A percentile compares a stretch with the other conserved stretches of the same genome.
Conservation (phyloP, 2,797 vertebrate species). For the Zenarchopterus dispar region DNA sequence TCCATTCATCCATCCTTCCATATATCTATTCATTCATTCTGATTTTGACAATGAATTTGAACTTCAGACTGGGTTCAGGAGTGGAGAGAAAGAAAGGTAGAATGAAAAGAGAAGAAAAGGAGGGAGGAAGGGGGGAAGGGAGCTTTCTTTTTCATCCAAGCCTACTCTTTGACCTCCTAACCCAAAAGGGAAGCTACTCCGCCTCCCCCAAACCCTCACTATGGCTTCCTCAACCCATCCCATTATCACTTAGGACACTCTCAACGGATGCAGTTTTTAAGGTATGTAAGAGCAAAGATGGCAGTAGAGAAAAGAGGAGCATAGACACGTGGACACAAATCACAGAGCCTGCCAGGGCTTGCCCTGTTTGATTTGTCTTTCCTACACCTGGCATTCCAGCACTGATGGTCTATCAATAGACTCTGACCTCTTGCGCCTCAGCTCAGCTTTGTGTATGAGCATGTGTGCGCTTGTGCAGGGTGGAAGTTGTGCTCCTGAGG, state of each 20-base stretch:
- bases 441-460: slow-evolving; percentile 37
- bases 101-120: slow-evolving; percentile 46
- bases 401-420: slow-evolving; percentile 74
- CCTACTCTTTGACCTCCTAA: slow-evolving; percentile 70
- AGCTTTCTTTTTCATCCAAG: slow-evolving; percentile 37
- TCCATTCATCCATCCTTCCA: slow-evolving; percentile 41
- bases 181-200: slow-evolving; percentile 56
- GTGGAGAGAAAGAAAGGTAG: slow-evolving; percentile 34
- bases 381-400: slow-evolving; percentile 76
- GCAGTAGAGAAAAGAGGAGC: neutral
- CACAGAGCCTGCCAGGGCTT: slow-evolving; percentile 25
- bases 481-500: slow-evolving; percentile 9
- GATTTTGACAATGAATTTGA: slow-evolving; percentile 70
- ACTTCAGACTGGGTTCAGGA: slow-evolving; percentile 59
- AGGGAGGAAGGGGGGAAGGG: slow-evolving; percentile 10
- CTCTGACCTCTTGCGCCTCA: slow-evolving; percentile 73
- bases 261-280: slow-evolving; percentile 6
- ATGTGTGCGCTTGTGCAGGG: slow-evolving; percentile 19
- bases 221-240: slow-evolving; percentile 14
- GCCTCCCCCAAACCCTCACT: slow-evolving; percentile 4
- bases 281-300: neutral
- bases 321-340: slow-evolving; percentile 35
- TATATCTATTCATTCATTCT: slow-evolving; percentile 41
- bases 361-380: slow-evolving; percentile 75
- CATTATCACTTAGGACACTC: neutral